Percentiles rank a stretch among this genome's conserved stretches.
These are phyloP conservation scores for Nibea coibor DNA, from an alignment of 2,113 vertebrate genomes.

Conservation along the genomic window DNA sequence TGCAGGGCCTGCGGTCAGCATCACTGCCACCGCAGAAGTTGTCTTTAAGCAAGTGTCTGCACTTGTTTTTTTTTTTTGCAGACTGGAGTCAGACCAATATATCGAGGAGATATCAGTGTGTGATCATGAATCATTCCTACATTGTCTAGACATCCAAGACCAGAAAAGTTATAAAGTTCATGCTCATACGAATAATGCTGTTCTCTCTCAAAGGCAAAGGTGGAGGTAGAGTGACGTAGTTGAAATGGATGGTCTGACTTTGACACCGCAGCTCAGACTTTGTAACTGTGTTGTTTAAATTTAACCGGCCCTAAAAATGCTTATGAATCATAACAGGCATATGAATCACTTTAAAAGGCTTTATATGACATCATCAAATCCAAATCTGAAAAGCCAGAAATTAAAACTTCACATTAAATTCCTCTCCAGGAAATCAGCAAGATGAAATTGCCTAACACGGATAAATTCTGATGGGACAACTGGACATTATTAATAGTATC, in stretches of 20 bases:
- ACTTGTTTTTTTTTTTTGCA: background rate
- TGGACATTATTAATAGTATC: background rate
- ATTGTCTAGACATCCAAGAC: background rate
- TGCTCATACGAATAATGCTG: background rate
- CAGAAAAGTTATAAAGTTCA: background rate
- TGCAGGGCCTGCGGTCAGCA: constrained; percentile 9
- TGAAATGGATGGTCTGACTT: background rate
- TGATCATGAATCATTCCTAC: background rate
- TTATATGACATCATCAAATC: background rate
- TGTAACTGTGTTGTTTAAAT: too few relatives aligned
- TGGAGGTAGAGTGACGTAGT: background rate
- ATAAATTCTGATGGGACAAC: background rate
- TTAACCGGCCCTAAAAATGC: background rate
- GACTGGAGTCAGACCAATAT: background rate
- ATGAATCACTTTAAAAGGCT: background rate
- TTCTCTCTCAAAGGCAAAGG: background rate
- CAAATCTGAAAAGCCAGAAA: background rate
- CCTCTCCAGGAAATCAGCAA: too few relatives aligned
- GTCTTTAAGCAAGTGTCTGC: background rate
- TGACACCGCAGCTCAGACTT: background rate
- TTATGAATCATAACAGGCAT: background rate
- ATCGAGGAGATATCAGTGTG: background rate
- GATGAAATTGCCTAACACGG: too few relatives aligned
- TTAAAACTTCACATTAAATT: too few relatives aligned
- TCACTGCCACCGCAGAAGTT: background rate